Conservation (phyloP, 2,113 vertebrate genomes). For the pig (Sus scrofa) region T2T-Sscrofa CM000826.6:101167001-101167500, state of each 20-base stretch:
- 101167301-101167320: slow-evolving; percentile 48
- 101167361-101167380: not conserved
- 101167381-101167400: slow-evolving; percentile 4
- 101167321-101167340: not conserved
- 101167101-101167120: not conserved
- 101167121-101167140: not conserved
- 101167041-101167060: not conserved
- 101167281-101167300: slow-evolving; percentile 1
- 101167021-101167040: not conserved
- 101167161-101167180: not conserved
- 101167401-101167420: not conserved
- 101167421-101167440: not conserved
- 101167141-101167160: not conserved
- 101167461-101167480: not conserved
- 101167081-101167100: not conserved
- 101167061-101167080: not conserved
- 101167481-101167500: not conserved
- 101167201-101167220: slow-evolving; percentile 6
- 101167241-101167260: not conserved
- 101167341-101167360: not conserved
- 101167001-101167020: slow-evolving; percentile 27
- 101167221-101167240: not conserved
- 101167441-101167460: not conserved
- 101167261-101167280: slow-evolving; percentile 2
- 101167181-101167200: not conserved